These are phyloP conservation scores for Micronycteris hirsuta DNA, from an alignment of 2,113 vertebrate genomes.

Conservation along the genomic window DNA sequence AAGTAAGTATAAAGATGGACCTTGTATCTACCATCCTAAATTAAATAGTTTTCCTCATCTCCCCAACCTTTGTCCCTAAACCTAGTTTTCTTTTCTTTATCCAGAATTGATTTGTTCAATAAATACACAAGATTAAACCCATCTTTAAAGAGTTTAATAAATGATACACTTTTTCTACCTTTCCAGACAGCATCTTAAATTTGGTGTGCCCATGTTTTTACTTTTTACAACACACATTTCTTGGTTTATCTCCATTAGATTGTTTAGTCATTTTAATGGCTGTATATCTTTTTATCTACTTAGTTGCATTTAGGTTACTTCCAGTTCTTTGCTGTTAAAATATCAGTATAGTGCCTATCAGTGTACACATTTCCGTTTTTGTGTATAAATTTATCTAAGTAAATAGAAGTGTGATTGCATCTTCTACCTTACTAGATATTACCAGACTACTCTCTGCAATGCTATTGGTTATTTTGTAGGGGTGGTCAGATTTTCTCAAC, in stretches of 20 bases:
- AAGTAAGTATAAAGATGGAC: neutral
- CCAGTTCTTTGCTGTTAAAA: neutral
- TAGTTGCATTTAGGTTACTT: neutral
- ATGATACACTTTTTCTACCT: neutral
- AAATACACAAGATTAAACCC: constrained; percentile 42
- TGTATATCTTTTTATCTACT: neutral
- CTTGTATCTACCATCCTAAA: neutral
- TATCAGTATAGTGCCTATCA: neutral
- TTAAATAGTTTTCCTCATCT: neutral
- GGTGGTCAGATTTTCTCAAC: neutral
- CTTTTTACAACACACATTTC: neutral
- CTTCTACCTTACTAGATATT: neutral
- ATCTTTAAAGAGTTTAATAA: neutral
- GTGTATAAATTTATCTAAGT: neutral
- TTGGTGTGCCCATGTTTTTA: neutral
- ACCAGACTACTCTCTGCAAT: neutral
- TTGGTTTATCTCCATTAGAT: neutral
- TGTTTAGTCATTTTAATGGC: neutral
- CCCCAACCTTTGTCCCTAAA: neutral
- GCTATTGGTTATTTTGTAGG: neutral
- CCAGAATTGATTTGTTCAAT: constrained; percentile 57
- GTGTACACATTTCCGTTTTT: neutral
- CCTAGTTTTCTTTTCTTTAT: constrained; percentile 34
- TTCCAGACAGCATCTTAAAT: neutral
- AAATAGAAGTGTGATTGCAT: neutral